Base-by-base conservation (phyloP, 2,113 vertebrate genomes). In the Cavia porcellus region DNA sequence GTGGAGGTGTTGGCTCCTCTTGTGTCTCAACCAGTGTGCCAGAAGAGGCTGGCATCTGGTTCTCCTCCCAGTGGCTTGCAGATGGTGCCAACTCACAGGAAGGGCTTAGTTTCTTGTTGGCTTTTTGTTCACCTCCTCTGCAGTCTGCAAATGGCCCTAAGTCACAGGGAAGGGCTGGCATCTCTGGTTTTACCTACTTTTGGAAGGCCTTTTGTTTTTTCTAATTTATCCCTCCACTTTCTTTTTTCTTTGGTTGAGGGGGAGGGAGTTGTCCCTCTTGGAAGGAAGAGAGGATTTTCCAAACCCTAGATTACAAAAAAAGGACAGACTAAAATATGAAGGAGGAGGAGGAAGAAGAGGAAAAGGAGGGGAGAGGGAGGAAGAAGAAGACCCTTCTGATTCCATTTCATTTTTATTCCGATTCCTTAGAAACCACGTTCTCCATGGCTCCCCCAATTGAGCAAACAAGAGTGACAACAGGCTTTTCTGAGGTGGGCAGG, bases 381-480 rank as follows among this genome's bases (percentile, higher is more conserved):
- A 59, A 30, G 9, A 70, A 70, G 28, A 28, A 47, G 74, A 28
- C 12, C 13, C 45, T 77, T 77, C 4, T 86, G 70, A 97, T 90
- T 89, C 61, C 55, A 85, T 77, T 38, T 91, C 81, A 81, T 61
- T 88, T 92, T 66, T 92, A 62, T 87, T 74, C 42, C 77, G 59
- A 47, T 25, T 84, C 77, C 30, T 75, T 64, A 89, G 74, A 85
- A 92, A 96, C 57, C 20, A 20, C 1, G 4, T 5, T 97, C 75
- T 83, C 81, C 66, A 28, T 14, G 89, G 86, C 62, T 95, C 61
- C 86, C 24, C 62, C 59, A 92, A 38, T 82, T 42, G 55, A 88
- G 64, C 95, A 95, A 97, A 96, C 96, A 97, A 74, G 55, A 85
- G 66, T 7, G 19, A 55, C 3, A n/a, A 50, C n/a, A 80, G 77